Percentiles rank a stretch among this genome's conserved stretches.
These are phyloP conservation scores for Deilephila porcellus DNA, from an alignment of 2,888 invertebrate species.

Conservation along the genomic window DNA sequence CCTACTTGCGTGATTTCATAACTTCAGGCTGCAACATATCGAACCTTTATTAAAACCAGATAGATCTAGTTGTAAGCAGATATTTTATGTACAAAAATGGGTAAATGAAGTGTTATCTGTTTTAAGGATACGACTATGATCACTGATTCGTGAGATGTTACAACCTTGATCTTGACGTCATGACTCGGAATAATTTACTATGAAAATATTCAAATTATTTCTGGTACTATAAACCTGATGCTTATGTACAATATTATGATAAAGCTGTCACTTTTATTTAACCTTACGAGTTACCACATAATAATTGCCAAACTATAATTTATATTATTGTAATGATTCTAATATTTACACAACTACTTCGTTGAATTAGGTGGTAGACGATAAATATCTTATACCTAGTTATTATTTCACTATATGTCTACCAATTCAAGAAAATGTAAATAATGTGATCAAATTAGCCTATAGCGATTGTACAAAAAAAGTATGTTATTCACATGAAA, in stretches of 20 bases:
- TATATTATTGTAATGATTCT: neutral
- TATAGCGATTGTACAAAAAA: too few relatives aligned
- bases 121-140: neutral
- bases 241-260: neutral
- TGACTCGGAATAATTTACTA: neutral
- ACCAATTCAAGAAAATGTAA: too few relatives aligned
- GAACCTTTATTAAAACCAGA: too few relatives aligned
- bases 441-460: too few relatives aligned
- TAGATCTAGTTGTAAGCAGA: too few relatives aligned
- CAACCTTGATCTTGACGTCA: conserved; percentile 3
- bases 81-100: neutral
- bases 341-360: too few relatives aligned
- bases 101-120: neutral
- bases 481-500: too few relatives aligned
- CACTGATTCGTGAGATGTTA: neutral
- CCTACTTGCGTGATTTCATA: too few relatives aligned
- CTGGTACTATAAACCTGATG: neutral
- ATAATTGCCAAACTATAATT: neutral
- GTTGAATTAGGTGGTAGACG: too few relatives aligned
- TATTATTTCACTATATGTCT: too few relatives aligned
- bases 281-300: neutral
- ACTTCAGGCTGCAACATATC: too few relatives aligned
- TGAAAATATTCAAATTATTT: conserved; percentile 4
- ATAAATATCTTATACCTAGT: too few relatives aligned
- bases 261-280: neutral